Percentiles rank a stretch among this genome's conserved stretches.
Conservation (phyloP, 2,113 vertebrate species). For the Sorex fumeus region DNA sequence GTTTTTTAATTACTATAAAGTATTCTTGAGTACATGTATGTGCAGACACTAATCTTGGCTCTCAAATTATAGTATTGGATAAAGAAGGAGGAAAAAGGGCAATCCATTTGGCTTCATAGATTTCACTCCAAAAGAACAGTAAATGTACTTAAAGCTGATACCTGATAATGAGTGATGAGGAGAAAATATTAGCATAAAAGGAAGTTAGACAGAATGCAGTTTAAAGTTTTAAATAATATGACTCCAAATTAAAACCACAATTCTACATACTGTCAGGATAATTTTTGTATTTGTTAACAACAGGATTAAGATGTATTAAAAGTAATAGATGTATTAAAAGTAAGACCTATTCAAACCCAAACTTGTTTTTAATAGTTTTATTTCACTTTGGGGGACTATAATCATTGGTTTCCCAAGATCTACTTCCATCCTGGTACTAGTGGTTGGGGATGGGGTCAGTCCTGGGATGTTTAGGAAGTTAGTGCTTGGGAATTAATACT, state of each 20-base stretch:
- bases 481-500: too few species aligned
- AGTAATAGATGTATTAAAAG: not conserved
- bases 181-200: not conserved
- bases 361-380: too few species aligned
- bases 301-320: not conserved
- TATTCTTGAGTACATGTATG: not conserved
- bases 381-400: too few species aligned
- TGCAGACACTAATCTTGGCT: not conserved
- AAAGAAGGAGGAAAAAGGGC: not conserved
- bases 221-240: not conserved
- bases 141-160: not conserved
- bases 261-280: not conserved
- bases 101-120: not conserved
- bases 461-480: too few species aligned
- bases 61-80: not conserved
- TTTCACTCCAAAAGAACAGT: not conserved
- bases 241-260: not conserved
- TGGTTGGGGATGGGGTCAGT: too few species aligned
- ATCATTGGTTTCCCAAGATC: too few species aligned
- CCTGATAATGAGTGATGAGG: not conserved
- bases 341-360: not conserved
- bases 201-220: not conserved
- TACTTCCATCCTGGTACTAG: too few species aligned
- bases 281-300: conserved; percentile 29
- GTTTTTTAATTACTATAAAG: not conserved